Conservation (phyloP, 2,888 invertebrate species). For the Anticlea derivata region DNA sequence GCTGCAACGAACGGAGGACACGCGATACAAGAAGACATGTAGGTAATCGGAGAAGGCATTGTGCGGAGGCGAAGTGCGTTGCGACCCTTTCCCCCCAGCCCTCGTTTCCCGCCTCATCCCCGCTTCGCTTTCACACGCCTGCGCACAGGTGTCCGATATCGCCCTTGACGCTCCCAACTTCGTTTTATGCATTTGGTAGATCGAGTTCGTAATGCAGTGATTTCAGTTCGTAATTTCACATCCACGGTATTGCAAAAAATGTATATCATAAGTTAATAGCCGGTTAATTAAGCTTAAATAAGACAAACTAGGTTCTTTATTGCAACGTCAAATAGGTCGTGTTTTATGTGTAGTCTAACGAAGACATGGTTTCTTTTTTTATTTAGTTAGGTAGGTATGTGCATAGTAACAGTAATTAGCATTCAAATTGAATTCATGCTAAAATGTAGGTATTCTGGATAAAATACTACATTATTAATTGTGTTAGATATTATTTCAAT, state of each 20-base stretch:
- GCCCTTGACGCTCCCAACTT: conserved; percentile 78
- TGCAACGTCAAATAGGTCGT: neutral
- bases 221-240: conserved; percentile 12
- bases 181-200: conserved; percentile 52
- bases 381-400: no score
- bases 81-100: conserved; percentile 51
- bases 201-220: conserved; percentile 8
- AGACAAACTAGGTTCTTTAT: conserved; percentile 2
- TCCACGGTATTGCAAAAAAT: conserved; percentile 12
- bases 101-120: conserved; percentile 37
- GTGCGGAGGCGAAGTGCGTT: conserved; percentile 78
- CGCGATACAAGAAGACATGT: conserved; percentile 76
- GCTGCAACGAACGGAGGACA: conserved; percentile 56
- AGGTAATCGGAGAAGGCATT: conserved; percentile 80
- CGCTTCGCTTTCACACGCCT: conserved; percentile 75
- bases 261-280: conserved; percentile 1
- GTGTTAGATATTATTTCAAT: conserved; percentile 64
- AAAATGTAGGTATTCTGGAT: conserved; percentile 4
- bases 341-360: neutral
- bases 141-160: conserved; percentile 81
- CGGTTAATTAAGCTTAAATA: conserved; percentile 6
- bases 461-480: conserved; percentile 48
- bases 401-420: conserved; percentile 3
- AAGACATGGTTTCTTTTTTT: neutral
- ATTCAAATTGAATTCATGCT: conserved; percentile 7